phyloP scores from a whole-genome alignment of 2,888 invertebrate genomes.

The Tyria jacobaeae region DNA sequence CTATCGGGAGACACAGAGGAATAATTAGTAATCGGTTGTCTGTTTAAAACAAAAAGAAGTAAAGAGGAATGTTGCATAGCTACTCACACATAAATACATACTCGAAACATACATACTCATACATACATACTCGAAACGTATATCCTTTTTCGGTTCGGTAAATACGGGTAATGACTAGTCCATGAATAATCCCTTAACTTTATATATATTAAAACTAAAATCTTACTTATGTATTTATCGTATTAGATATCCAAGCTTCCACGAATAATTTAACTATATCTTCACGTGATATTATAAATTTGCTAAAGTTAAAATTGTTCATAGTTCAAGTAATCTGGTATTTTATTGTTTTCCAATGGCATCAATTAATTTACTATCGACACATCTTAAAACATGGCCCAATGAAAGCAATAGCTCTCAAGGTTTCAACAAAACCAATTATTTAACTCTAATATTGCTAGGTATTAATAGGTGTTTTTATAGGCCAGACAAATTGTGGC shows the following conservation, averaged over 20 bases:
- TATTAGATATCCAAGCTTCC: not conserved
- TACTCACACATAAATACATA: no score
- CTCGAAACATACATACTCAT: no score
- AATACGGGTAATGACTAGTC: no score
- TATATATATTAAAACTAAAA: not conserved
- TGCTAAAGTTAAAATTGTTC: slow-evolving; percentile 6
- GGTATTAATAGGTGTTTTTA: slow-evolving; percentile 22
- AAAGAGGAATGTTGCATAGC: no score
- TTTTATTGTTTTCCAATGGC: slow-evolving; percentile 4
- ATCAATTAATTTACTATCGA: not conserved
- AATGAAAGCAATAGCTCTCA: slow-evolving; percentile 29
- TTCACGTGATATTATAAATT: not conserved
- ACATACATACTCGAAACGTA: no score
- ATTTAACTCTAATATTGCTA: slow-evolving; percentile 16
- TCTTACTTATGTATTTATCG: not conserved
- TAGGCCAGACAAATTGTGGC: slow-evolving; percentile 8
- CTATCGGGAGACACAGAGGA: no score
- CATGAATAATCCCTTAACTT: not conserved
- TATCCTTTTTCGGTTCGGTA: no score
- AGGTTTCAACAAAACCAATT: slow-evolving; percentile 34
- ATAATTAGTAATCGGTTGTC: no score
- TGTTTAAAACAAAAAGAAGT: no score
- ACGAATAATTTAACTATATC: not conserved
- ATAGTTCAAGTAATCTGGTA: slow-evolving; percentile 1
- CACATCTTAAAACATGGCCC: not conserved